A percentile compares a stretch with the other conserved stretches of the same genome.
These are phyloP conservation scores for Sialia sialis DNA, from an alignment of 2,113 vertebrate genomes.

Conservation along the genomic window DNA sequence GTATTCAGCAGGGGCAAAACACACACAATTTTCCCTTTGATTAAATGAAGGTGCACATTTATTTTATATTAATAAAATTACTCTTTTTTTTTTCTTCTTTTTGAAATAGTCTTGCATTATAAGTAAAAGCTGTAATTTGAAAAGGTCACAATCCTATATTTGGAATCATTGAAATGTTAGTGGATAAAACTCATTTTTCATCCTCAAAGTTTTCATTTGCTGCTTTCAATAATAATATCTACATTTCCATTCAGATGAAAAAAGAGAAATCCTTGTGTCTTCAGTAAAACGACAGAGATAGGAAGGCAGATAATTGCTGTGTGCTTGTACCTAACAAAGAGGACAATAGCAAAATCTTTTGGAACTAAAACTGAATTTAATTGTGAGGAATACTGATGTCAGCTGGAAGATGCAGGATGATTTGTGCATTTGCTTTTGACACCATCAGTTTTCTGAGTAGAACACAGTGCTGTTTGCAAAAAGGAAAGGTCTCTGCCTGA, in stretches of 20 bases:
- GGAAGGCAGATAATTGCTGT: background rate
- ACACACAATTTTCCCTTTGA: background rate
- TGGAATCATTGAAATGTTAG: background rate
- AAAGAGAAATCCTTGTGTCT: background rate
- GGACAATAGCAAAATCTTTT: constrained; percentile 27
- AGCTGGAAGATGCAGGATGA: background rate
- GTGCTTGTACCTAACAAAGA: background rate
- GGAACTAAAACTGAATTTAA: background rate
- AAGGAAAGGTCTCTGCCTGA: background rate
- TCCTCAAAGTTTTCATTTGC: background rate
- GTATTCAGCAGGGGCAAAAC: background rate
- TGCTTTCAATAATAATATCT: constrained; percentile 41
- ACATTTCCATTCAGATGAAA: background rate
- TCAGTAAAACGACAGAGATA: background rate
- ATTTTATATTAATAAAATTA: background rate
- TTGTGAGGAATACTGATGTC: background rate
- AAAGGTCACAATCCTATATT: constrained; percentile 2
- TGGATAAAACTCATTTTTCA: constrained; percentile 6
- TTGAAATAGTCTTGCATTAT: background rate
- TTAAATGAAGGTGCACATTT: background rate
- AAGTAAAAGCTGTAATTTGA: background rate
- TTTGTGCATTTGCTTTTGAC: background rate
- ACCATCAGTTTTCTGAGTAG: background rate
- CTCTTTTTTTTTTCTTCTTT: constrained; percentile 19
- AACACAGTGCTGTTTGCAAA: background rate